Evolutionary conservation across 1,140 invertebrate genomes (phyloP), one percentile per base, ranked within the genome.

Genomic region (Diuraphis noxia): DNA sequence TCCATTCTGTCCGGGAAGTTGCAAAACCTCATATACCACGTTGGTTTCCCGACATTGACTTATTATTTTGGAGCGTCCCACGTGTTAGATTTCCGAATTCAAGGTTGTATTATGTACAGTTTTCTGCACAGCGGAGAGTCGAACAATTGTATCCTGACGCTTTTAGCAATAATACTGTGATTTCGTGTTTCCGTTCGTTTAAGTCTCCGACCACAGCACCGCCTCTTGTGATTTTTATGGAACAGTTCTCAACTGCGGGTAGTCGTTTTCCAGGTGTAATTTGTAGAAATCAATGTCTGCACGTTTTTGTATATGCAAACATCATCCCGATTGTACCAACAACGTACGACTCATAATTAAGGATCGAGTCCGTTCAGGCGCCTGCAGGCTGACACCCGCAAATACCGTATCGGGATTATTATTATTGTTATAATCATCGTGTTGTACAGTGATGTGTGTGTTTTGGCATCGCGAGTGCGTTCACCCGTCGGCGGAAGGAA

Each of bases 401-500:
- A n/a, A 85, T 36, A 13, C 34, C 34, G 21, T 52, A 52, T 7
- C 30, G 34, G 34, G 13, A 46, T 46, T 46, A 86, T 52, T 30
- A 87, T 86, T 87, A 49, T 49, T 43, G 13, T 41, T 85, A 82
- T 82, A 25, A 82, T 40, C 6, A 41, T 84, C 10, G 46, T 49
- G 46, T 85, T 63, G 4, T 63, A 34, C 17, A 81, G 21, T 79
- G 40, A 40, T 56, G 38, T 88, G 4, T 52, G 9, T n/a, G 87
- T 72, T 88, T 88, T 72, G 52, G 87, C 87, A 41, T n/a, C 63
- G 30, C 4, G 38, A 77, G 88, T 89, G 63, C 88, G 88, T 89
- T 89, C 43, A 89, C 63, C 88, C 2, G 88, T 19, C 84, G n/a
- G 25, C 40, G 40, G 38, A 77, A 89, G 40, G 38, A 77, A 89